Evolutionary conservation across 2,113 vertebrate genomes (phyloP).

Genomic region (Mandrillus leucophaeus): DNA sequence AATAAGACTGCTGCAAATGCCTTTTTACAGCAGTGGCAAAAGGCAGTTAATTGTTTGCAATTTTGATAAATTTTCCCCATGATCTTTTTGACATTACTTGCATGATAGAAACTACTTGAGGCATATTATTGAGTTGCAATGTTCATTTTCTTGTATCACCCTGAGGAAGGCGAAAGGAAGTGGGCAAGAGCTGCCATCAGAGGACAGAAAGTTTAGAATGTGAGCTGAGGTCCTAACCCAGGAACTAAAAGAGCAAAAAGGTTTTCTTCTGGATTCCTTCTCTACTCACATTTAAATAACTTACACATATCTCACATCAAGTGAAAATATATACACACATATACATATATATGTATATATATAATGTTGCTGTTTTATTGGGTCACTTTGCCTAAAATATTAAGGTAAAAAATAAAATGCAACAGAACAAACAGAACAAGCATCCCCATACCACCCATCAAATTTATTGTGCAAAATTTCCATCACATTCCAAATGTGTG

Average conservation of each 20-base stretch:
- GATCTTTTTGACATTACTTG: not conserved
- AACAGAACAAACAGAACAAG: not conserved
- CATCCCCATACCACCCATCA: accelerated
- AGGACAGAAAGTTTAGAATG: not conserved
- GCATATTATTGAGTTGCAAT: not conserved
- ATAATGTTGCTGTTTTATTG: not conserved
- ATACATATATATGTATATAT: too few species aligned
- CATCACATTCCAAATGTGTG: not conserved
- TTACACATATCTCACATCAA: not conserved
- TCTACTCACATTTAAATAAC: not conserved
- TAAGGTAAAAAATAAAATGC: not conserved
- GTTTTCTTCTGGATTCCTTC: not conserved
- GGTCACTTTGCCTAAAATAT: not conserved
- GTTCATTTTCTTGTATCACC: not conserved
- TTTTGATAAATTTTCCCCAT: not conserved
- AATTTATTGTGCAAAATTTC: not conserved
- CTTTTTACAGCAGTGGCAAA: not conserved
- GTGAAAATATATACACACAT: not conserved
- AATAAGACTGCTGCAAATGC: not conserved
- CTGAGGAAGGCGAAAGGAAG: not conserved
- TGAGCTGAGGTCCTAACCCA: not conserved
- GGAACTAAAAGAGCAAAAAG: not conserved
- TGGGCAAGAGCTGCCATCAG: not conserved
- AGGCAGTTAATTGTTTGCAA: not conserved
- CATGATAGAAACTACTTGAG: not conserved